These are phyloP conservation scores for Tuberolachnus salignus DNA, from an alignment of 2,888 invertebrate genomes.

Conservation along the genomic window DNA sequence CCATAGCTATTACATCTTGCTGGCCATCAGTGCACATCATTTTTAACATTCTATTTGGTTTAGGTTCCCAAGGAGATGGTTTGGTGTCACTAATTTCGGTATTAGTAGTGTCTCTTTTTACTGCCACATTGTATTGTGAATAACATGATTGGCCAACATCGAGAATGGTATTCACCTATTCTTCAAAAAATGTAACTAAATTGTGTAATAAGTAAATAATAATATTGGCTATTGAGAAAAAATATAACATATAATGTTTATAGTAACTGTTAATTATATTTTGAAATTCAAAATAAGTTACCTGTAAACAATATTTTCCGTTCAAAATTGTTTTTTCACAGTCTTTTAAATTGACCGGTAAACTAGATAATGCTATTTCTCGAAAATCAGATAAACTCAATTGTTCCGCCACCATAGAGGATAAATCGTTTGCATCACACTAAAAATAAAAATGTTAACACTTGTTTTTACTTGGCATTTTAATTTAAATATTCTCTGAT, in stretches of 20 bases:
- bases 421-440: constrained; percentile 28
- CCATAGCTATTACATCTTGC: constrained; percentile 59
- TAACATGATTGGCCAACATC: constrained; percentile 60
- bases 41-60: constrained; percentile 58
- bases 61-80: constrained; percentile 58
- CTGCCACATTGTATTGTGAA: constrained; percentile 59
- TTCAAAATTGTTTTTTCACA: constrained; percentile 57
- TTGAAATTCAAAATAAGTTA: constrained; percentile 25
- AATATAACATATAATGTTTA: neutral
- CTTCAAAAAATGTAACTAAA: neutral
- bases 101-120: constrained; percentile 58
- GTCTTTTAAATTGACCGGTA: constrained; percentile 58
- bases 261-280: neutral
- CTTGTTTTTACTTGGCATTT: neutral
- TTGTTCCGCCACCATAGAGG: constrained; percentile 59
- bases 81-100: constrained; percentile 49
- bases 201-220: neutral
- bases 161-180: constrained; percentile 58
- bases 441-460: constrained; percentile 29
- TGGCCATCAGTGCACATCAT: constrained; percentile 60
- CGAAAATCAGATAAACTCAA: constrained; percentile 60
- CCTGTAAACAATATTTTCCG: constrained; percentile 59
- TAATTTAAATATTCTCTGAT: neutral
- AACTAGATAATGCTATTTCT: constrained; percentile 58
- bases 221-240: neutral